Base-by-base conservation (phyloP, 2,113 vertebrate species). In the Strix uralensis region DNA sequence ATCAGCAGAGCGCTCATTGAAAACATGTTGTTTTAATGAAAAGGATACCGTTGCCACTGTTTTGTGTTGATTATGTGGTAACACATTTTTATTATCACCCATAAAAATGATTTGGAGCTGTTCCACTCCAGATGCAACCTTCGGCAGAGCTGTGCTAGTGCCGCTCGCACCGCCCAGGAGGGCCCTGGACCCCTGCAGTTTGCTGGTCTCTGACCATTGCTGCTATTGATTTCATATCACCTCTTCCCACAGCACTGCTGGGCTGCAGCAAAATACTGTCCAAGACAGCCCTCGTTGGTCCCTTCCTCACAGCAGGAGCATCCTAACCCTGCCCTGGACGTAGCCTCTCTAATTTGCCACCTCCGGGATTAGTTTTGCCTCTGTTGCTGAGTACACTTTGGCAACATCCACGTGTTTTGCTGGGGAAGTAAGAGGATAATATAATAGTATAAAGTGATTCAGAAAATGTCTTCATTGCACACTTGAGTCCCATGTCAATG, bases 1-100 rank as follows among this genome's bases (percentile, higher is more conserved):
- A 97, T 95, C 95, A 96, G 86, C 91, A 66, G 66, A 95, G 89
- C 10, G 2, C 83, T 95, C 91, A 91, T 94, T 95, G 91, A 42
- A 82, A 95, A 77, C 96, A 95, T 87, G 88, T 87, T 97, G 93
- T 91, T 97, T 92, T 92, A 97, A 92, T 97, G 97, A 83, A 95
- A 95, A 96, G 74, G 81, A 95, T 82, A 87, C 81, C 9, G 0
- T 87, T 91, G 96, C 95, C 96, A 96, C 97, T 85, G 95, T 94
- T 97, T 62, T 88, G 73, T 90, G 95, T 95, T 96, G 96, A 97
- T 97, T 90, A 95, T 95, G 94, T 96, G 95, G 95, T 92, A 97
- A 96, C 96, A 95, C 51, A 4, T 77, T 96, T 97, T 95, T 97
- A 96, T 95, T 94, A 92, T 91, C 92, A 59, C 66, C 81, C 92